phyloP scores from a whole-genome alignment of 2,113 vertebrate species.

The Bucco capensis region DNA sequence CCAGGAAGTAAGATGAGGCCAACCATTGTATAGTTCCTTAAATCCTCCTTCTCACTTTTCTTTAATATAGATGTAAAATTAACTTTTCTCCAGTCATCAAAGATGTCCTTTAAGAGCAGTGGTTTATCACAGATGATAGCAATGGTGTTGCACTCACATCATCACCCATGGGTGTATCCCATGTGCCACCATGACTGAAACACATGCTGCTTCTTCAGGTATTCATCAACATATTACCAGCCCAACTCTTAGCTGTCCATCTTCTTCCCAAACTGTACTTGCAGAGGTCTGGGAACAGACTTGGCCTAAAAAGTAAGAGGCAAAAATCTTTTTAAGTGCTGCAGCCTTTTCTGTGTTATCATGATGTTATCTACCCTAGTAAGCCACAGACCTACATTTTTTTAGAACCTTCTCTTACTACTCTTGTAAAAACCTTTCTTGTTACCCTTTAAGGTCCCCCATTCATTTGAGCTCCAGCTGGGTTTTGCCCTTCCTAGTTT shows the following conservation, averaged over 20 bases:
- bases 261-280: neutral
- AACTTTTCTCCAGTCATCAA: neutral
- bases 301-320: neutral
- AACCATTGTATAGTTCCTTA: neutral
- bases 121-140: neutral
- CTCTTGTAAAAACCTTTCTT: neutral
- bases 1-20: constrained; percentile 31
- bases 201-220: neutral
- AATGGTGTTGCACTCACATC: neutral
- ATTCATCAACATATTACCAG: neutral
- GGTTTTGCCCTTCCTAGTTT: constrained; percentile 13
- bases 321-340: neutral
- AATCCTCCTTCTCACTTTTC: neutral
- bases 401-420: neutral
- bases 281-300: neutral
- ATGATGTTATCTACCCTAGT: neutral
- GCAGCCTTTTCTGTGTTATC: neutral
- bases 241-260: neutral
- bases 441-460: neutral
- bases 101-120: neutral
- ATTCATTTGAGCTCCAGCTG: neutral
- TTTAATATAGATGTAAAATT: neutral
- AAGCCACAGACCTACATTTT: neutral
- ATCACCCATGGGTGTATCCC: neutral
- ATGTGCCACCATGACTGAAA: neutral